Evolutionary conservation across 2,888 invertebrate species (phyloP).

Genomic region (Oasisia sp.): DNA sequence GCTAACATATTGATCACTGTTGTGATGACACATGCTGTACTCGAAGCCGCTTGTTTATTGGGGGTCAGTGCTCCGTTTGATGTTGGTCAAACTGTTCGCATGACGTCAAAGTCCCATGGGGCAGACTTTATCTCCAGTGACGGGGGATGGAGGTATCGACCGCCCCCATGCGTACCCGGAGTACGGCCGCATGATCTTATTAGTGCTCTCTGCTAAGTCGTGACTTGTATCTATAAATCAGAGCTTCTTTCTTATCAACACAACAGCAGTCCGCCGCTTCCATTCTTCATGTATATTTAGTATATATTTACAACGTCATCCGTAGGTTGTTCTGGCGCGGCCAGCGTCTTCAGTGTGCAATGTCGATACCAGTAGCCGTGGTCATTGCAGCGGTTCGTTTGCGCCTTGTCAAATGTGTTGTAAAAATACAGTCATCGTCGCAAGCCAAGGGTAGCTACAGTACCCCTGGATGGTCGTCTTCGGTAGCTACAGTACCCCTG

Average conservation of each 20-base stretch:
- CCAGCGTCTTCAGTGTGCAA: not conserved
- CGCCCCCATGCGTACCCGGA: not conserved
- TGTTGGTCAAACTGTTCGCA: not conserved
- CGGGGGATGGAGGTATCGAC: not conserved
- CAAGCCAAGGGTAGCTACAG: too few species aligned
- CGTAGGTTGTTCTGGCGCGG: not conserved
- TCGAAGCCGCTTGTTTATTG: not conserved
- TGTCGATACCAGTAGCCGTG: not conserved
- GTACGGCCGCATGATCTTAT: not conserved
- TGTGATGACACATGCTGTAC: not conserved
- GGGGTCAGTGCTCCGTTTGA: not conserved
- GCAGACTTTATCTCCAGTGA: not conserved
- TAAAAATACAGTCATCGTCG: too few species aligned
- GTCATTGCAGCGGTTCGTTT: not conserved
- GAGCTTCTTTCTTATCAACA: not conserved
- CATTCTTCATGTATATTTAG: not conserved
- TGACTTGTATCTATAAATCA: constrained; percentile 12
- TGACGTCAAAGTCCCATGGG: not conserved
- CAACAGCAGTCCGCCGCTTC: not conserved
- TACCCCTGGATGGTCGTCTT: too few species aligned
- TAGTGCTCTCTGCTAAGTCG: not conserved
- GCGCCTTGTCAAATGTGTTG: not conserved
- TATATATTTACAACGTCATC: not conserved
- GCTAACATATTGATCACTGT: not conserved
- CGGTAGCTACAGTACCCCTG: too few species aligned